Evolutionary conservation across 2,797 vertebrate species (phyloP), one percentile per base, ranked within the genome.

Genomic region (Sardinella longiceps): DNA sequence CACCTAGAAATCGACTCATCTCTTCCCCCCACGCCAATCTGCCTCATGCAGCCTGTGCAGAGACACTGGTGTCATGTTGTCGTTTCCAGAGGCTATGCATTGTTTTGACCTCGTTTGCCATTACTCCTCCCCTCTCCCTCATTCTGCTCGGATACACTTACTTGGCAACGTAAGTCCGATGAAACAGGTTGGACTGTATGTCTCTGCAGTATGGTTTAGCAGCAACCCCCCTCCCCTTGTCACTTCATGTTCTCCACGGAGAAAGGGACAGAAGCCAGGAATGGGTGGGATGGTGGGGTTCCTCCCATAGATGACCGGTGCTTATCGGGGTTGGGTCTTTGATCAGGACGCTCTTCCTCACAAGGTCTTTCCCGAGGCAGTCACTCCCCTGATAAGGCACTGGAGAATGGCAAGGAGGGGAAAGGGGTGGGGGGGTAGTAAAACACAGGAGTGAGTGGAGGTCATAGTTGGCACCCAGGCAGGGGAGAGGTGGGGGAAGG

Each of bases 1-100:
- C 91, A 93, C 92, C 90, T 93, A 88, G 88, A 91, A 92, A 91
- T 77, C 70, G 88, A 80, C 86, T 91, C 88, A 91, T 92, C 88
- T 87, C 90, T 91, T 90, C 89, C 88, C 84, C 83, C 89, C 88
- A 83, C 83, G 74, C 56, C 63, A 48, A 60, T 25, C 60, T 77
- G 60, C 60, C 46, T 70, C 28, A 66, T 12, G 11, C 45, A 70
- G 58, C 43, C 43, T 28, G 82, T 84, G 15, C 85, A 60, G 56
- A 0, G 58, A 30, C 1, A 63, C 43, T 48, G 90, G 93, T 88
- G 91, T 90, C 92, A 91, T 92, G 86, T 74, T 90, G 70, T 39
- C 33, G 43, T 77, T 39, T 77, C 70, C 70, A 77, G 37, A 43
- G 37, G 37, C 37, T 77, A 23, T 43, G 70, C 70, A 77, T 77